Conservation (phyloP, 2,113 vertebrate genomes). For the Atractosteus spatula region DNA sequence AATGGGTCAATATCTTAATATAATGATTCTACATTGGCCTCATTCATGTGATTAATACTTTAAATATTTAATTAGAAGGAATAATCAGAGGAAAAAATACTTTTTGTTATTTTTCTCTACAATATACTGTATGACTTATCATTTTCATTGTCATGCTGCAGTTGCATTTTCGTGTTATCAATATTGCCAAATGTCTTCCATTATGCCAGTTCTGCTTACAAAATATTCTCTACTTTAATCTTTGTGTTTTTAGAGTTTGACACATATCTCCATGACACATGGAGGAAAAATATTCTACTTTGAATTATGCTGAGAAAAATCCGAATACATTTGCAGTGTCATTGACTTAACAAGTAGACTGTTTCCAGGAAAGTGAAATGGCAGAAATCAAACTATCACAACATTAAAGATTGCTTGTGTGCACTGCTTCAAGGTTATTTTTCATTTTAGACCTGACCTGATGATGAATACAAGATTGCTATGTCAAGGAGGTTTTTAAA, state of each 20-base stretch:
- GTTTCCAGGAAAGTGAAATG: not conserved
- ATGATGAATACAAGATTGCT: constrained; percentile 8
- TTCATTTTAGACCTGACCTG: constrained; percentile 1
- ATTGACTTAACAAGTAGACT: not conserved
- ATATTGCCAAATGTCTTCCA: too few species aligned
- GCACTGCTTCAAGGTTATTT: constrained; percentile 5
- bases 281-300: not conserved
- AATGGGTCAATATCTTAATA: constrained; percentile 8
- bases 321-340: constrained; percentile 1
- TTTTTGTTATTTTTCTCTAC: not conserved
- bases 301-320: not conserved
- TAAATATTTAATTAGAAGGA: constrained; percentile 15
- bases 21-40: not conserved
- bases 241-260: constrained; percentile 1
- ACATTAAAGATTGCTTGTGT: constrained; percentile 4
- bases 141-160: too few species aligned
- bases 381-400: not conserved
- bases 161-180: too few species aligned
- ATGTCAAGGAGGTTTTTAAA: constrained; percentile 1
- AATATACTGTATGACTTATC: not conserved
- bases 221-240: not conserved
- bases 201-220: too few species aligned
- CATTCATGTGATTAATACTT: constrained; percentile 15
- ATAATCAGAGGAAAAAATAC: constrained; percentile 5
- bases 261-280: not conserved